These are phyloP conservation scores for Lamproptera curius DNA, from an alignment of 2,888 invertebrate species.

Conservation along the genomic window DNA sequence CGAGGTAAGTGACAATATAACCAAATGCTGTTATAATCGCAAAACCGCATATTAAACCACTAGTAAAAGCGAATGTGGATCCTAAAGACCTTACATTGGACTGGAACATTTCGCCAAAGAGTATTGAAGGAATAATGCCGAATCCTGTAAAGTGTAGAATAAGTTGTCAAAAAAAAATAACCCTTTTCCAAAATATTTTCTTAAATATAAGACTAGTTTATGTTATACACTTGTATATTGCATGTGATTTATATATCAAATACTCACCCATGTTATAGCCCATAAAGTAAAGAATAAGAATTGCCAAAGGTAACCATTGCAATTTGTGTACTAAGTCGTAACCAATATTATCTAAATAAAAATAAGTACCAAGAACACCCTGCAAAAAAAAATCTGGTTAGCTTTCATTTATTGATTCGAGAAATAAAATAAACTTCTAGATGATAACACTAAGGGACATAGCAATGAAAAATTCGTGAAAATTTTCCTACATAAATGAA, in stretches of 20 bases:
- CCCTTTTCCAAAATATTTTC: too few species aligned
- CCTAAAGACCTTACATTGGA: constrained; percentile 30
- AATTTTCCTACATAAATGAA: too few species aligned
- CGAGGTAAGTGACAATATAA: constrained; percentile 49
- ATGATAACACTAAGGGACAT: background rate
- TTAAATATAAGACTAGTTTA: too few species aligned
- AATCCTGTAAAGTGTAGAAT: constrained; percentile 22
- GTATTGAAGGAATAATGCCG: constrained; percentile 26
- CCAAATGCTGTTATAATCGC: constrained; percentile 26
- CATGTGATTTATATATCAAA: background rate
- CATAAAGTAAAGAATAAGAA: constrained; percentile 38
- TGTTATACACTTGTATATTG: too few species aligned
- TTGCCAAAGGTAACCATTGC: constrained; percentile 39
- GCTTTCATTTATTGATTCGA: background rate
- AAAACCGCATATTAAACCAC: constrained; percentile 26
- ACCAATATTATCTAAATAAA: constrained; percentile 31
- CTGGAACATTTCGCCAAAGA: constrained; percentile 31
- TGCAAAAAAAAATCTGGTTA: constrained; percentile 20
- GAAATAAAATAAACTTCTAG: background rate
- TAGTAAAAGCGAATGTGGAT: constrained; percentile 22
- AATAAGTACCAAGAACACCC: constrained; percentile 37
- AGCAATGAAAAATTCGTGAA: too few species aligned
- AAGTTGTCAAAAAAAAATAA: too few species aligned
- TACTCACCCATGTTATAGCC: constrained; percentile 40
- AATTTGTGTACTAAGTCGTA: constrained; percentile 24